Evolutionary conservation across 2,113 vertebrate genomes (phyloP).

Genomic region (Podarcis muralis): DNA sequence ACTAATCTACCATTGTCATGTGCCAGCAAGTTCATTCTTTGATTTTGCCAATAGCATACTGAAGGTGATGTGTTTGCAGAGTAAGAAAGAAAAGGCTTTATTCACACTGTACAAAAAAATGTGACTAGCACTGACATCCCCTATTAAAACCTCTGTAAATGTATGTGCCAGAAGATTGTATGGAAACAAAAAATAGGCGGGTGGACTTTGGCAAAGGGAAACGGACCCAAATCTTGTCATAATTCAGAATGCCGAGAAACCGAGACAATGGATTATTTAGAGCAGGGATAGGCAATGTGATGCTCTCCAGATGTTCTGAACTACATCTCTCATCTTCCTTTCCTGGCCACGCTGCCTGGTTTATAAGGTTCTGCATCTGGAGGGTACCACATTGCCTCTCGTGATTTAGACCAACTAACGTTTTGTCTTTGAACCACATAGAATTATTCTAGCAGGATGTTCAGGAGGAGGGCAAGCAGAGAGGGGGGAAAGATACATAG

Average conservation of each 20-base stretch:
- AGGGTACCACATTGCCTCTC: neutral
- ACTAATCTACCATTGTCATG: neutral
- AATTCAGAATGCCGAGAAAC: neutral
- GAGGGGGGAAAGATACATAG: neutral
- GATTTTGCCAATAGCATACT: neutral
- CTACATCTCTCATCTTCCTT: neutral
- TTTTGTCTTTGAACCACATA: neutral
- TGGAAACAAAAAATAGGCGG: neutral
- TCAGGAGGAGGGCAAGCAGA: neutral
- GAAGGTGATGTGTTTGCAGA: neutral
- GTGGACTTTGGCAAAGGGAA: too few relatives aligned
- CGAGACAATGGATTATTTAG: too few relatives aligned
- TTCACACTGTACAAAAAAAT: neutral
- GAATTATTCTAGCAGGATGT: neutral
- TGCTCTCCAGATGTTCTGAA: neutral
- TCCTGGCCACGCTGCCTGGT: neutral
- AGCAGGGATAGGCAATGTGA: too few relatives aligned
- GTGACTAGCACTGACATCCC: neutral
- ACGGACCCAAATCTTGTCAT: neutral
- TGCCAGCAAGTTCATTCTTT: neutral
- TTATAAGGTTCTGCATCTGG: neutral
- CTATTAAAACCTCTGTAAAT: neutral
- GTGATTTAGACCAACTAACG: neutral
- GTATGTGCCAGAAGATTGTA: neutral
- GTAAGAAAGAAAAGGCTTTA: neutral